Evolutionary conservation across 2,888 invertebrate species (phyloP), one percentile per base, ranked within the genome.

Genomic region (Abrostola triplasia): DNA sequence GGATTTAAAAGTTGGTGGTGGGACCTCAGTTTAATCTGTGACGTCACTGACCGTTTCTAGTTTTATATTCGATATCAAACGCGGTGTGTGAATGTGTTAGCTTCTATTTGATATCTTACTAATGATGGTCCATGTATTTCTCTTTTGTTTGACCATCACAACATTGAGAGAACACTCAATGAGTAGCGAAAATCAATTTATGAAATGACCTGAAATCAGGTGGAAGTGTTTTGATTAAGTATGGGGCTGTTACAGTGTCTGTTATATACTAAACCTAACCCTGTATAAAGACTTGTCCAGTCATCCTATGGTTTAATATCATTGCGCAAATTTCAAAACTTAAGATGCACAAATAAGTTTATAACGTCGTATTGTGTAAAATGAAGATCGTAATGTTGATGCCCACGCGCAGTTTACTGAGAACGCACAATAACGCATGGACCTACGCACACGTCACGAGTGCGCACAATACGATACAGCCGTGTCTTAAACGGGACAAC

Each of bases 21-120:
- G 62, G 57, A 44, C 66, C 60, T 52, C 76, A 59, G 49, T 53
- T 63, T 6, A 66, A 35, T 52, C 52, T 47, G 62, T 63, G 66
- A 61, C 63, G 59, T 63, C 77, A 44, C 44, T 48, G 59, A 56
- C 59, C 65, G 53, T 80, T 71, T 77, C 66, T 77, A 75, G 64
- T 77, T 78, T 75, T 80, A 68, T 78, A 79, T 70, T 73, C 62
- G 72, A 76, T 62, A 65, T 74, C 64, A 68, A 74, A 78, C 53
- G 77, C 69, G 73, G 72, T 76, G 81, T 72, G 74, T 75, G 73
- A 72, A 70, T 71, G 77, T 75, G 70, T 59, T 77, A 67, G 80
- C 70, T 70, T 74, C 60, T 65, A 64, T 70, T 70, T 70, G 70
- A 74, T 70, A 75, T 58, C 71, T 58, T 76, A 75, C 55, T 59